Conservation (phyloP, 2,113 vertebrate species). For the Myrmecophaga tridactyla region DNA sequence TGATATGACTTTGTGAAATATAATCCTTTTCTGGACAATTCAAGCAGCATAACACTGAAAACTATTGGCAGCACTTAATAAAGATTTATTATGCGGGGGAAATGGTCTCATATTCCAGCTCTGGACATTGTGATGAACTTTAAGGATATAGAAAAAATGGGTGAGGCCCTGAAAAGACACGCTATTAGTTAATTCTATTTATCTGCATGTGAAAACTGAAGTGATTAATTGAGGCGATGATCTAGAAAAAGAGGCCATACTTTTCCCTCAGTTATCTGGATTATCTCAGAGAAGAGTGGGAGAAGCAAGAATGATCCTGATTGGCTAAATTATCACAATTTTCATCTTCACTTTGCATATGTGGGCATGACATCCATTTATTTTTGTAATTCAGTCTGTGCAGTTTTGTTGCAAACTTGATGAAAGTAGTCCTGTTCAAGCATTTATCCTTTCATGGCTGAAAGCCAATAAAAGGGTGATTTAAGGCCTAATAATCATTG, state of each 20-base stretch:
- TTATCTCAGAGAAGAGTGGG: background rate
- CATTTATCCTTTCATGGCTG: background rate
- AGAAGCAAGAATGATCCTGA: background rate
- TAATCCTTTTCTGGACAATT: constrained; percentile 66
- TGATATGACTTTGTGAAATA: constrained; percentile 73
- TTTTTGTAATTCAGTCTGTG: background rate
- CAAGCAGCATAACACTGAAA: background rate
- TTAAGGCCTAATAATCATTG: constrained; percentile 27
- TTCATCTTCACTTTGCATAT: background rate
- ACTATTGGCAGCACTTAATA: background rate
- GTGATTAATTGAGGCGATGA: background rate
- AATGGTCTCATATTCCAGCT: background rate
- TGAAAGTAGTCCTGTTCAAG: background rate
- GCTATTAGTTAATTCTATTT: background rate
- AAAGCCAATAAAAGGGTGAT: background rate
- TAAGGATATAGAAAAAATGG: background rate
- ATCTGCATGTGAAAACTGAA: background rate
- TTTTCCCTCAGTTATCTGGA: background rate
- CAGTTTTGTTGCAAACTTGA: background rate
- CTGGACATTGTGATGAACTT: background rate
- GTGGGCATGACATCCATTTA: background rate
- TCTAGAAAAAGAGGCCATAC: background rate
- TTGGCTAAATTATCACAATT: background rate
- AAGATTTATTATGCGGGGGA: background rate
- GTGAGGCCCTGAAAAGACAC: background rate